These are phyloP conservation scores for Andrena trimmerana DNA, from an alignment of 2,888 invertebrate genomes.

Conservation along the genomic window DNA sequence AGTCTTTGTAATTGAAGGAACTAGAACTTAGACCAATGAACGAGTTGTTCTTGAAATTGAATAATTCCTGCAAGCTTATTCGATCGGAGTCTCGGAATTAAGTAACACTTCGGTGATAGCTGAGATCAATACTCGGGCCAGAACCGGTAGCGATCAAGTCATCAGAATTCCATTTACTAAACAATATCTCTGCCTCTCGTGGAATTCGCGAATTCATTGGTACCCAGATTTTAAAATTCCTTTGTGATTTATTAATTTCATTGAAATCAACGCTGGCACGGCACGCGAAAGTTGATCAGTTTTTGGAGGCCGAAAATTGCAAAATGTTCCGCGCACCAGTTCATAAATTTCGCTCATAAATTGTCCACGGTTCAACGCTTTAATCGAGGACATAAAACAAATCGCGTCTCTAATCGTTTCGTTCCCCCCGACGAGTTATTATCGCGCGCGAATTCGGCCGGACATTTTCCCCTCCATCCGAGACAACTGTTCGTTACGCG, in stretches of 20 bases:
- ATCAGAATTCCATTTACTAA: too few species aligned
- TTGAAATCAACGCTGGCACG: neutral
- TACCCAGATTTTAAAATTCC: neutral
- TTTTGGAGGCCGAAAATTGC: neutral
- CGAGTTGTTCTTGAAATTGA: neutral
- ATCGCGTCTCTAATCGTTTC: conserved; percentile 15
- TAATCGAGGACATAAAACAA: conserved; percentile 17
- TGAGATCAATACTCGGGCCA: neutral
- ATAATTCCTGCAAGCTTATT: neutral
- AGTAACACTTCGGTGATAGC: too few species aligned
- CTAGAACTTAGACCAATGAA: neutral
- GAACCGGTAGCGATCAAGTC: too few species aligned
- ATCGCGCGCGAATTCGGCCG: neutral
- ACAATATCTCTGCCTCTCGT: too few species aligned
- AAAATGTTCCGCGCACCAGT: neutral
- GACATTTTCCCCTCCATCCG: neutral
- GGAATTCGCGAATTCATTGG: neutral
- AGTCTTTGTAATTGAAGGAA: too few species aligned
- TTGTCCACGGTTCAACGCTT: neutral
- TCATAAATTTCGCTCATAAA: conserved; percentile 18
- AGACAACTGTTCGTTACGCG: neutral
- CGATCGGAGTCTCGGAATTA: too few species aligned
- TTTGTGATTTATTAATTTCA: neutral
- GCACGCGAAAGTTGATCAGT: too few species aligned
- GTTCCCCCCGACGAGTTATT: neutral